These are phyloP conservation scores for Cryptoblepharus egeriae DNA, from an alignment of 2,797 vertebrate species.

Conservation along the genomic window DNA sequence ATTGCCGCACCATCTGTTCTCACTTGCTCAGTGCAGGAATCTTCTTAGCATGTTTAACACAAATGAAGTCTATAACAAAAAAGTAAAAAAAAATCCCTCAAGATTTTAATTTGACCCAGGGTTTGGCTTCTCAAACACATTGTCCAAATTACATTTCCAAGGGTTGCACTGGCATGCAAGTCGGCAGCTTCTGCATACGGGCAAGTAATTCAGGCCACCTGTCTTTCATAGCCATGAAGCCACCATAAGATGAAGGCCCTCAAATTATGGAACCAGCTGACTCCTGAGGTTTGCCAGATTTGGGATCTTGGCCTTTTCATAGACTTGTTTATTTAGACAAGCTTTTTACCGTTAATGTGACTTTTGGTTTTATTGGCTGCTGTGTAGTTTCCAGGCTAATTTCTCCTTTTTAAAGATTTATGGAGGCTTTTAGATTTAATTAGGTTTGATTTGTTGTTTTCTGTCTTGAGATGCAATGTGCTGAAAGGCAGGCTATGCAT, in stretches of 20 bases:
- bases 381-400: neutral
- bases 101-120: neutral
- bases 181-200: neutral
- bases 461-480: no score
- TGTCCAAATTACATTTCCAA: neutral
- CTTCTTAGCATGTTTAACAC: neutral
- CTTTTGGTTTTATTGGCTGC: neutral
- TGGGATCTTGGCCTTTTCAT: neutral
- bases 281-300: neutral
- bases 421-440: neutral
- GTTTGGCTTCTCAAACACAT: neutral
- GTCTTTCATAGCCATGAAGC: neutral
- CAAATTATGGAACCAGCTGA: neutral
- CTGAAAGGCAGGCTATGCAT: neutral
- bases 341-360: neutral
- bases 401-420: neutral
- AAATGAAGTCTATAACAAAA: neutral
- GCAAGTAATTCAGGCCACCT: neutral
- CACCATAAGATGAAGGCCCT: neutral
- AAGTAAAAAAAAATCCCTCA: neutral
- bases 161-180: neutral
- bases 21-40: neutral
- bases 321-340: neutral
- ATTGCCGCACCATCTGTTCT: neutral
- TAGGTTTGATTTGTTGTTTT: neutral